Percentiles rank a stretch among this genome's conserved stretches.
phyloP scores from a whole-genome alignment of 1,140 invertebrate species.

The Chelonus insularis region DNA sequence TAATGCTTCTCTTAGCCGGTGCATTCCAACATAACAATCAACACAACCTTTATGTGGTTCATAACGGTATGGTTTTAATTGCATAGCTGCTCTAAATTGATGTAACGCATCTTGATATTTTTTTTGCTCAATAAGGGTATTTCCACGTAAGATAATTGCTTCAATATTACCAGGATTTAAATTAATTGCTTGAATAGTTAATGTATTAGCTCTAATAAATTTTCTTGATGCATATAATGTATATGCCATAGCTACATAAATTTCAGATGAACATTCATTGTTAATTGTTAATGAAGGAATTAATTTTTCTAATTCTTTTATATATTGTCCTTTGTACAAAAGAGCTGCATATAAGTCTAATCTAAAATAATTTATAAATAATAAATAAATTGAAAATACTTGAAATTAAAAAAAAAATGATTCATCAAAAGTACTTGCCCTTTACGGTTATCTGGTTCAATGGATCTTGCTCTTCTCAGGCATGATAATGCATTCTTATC shows the following conservation, averaged over 20 bases:
- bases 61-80: constrained; percentile 61
- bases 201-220: constrained; percentile 63
- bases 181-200: constrained; percentile 63
- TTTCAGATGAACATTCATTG: constrained; percentile 61
- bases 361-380: constrained; percentile 33
- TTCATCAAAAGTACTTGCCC: constrained; percentile 40
- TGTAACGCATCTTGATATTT: constrained; percentile 71
- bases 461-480: constrained; percentile 57
- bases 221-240: constrained; percentile 62
- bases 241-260: constrained; percentile 70
- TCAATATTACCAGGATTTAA: constrained; percentile 67
- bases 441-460: constrained; percentile 65
- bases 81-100: constrained; percentile 74
- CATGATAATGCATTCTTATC: constrained; percentile 58
- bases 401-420: constrained; percentile 15
- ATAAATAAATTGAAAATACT: constrained; percentile 11
- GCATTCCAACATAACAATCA: constrained; percentile 70
- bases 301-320: constrained; percentile 58
- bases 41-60: constrained; percentile 75
- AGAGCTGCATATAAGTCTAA: constrained; percentile 60
- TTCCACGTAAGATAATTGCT: constrained; percentile 71
- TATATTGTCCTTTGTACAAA: constrained; percentile 55
- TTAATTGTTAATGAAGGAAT: constrained; percentile 51
- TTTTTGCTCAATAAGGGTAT: constrained; percentile 71
- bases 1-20: constrained; percentile 70